Percentiles rank a stretch among this genome's conserved stretches.
Evolutionary conservation across 2,797 vertebrate genomes (phyloP).

Genomic region (Girardinus metallicus): DNA sequence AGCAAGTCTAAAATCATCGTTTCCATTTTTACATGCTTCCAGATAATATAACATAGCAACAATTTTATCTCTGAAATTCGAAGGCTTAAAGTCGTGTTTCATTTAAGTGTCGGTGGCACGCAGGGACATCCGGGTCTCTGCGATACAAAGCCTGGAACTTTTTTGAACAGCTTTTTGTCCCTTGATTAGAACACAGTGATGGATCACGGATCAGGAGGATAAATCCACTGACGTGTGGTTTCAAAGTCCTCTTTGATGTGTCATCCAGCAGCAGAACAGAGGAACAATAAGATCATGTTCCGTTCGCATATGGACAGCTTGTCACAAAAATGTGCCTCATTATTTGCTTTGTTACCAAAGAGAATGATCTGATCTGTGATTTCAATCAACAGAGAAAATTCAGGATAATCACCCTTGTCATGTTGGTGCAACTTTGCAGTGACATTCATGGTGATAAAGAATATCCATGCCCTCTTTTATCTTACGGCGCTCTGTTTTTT

Average conservation of each 20-base stretch:
- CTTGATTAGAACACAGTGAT: constrained; percentile 13
- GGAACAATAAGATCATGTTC: constrained; percentile 30
- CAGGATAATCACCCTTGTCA: constrained; percentile 23
- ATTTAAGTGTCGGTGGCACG: neutral
- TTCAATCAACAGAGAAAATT: constrained; percentile 29
- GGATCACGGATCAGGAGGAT: constrained; percentile 39
- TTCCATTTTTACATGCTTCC: neutral
- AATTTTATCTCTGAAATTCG: neutral
- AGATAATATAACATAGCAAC: neutral
- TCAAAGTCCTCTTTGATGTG: constrained; percentile 62
- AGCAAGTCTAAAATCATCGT: neutral
- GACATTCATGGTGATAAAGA: constrained; percentile 20
- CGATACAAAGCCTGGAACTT: constrained; percentile 5
- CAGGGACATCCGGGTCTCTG: neutral
- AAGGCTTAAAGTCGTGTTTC: neutral
- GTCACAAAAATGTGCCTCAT: constrained; percentile 43
- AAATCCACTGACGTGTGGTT: constrained; percentile 44
- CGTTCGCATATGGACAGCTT: constrained; percentile 46
- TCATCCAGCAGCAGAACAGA: constrained; percentile 47
- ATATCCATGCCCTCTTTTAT: constrained; percentile 7
- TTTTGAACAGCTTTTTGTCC: constrained; percentile 4
- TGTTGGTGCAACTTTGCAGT: constrained; percentile 19
- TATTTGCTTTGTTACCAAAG: constrained; percentile 40
- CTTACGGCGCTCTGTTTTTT: neutral
- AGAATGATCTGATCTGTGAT: constrained; percentile 42